These are phyloP conservation scores for Timema podura DNA, from an alignment of 2,888 invertebrate genomes.

Conservation along the genomic window DNA sequence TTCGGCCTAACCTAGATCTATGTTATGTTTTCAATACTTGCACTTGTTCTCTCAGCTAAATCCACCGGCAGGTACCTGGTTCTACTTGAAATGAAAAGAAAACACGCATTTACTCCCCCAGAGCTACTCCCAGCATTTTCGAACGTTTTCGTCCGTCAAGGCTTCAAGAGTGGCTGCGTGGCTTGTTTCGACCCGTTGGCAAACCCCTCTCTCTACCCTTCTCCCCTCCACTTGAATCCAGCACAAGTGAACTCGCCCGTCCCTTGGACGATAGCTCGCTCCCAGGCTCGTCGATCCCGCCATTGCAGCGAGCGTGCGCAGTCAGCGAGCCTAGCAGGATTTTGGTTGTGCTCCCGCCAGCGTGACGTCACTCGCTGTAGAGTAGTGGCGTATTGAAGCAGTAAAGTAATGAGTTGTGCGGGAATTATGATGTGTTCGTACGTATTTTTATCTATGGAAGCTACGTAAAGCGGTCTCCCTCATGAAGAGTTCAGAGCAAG, in stretches of 20 bases:
- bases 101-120: background rate
- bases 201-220: slow-evolving; percentile 20
- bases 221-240: slow-evolving; percentile 29
- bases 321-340: slow-evolving; percentile 31
- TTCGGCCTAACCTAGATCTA: no score
- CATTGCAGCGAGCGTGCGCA: slow-evolving; percentile 22
- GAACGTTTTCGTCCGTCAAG: slow-evolving; percentile 10
- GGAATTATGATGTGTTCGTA: slow-evolving; percentile 36
- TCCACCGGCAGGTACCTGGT: background rate
- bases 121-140: slow-evolving; percentile 14
- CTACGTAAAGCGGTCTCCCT: slow-evolving; percentile 48
- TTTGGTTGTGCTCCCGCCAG: slow-evolving; percentile 46
- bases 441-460: slow-evolving; percentile 49
- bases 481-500: slow-evolving; percentile 93
- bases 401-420: slow-evolving; percentile 34
- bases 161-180: slow-evolving; percentile 12
- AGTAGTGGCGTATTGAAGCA: slow-evolving; percentile 47
- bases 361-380: slow-evolving; percentile 51
- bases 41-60: slow-evolving; percentile 15
- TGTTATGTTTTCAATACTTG: background rate
- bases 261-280: slow-evolving; percentile 31
- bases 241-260: slow-evolving; percentile 35
- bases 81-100: slow-evolving; percentile 18
- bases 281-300: slow-evolving; percentile 7
- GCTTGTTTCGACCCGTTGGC: slow-evolving; percentile 22